phyloP scores from a whole-genome alignment of 2,888 invertebrate species.

The Cartodere bifasciata region DNA sequence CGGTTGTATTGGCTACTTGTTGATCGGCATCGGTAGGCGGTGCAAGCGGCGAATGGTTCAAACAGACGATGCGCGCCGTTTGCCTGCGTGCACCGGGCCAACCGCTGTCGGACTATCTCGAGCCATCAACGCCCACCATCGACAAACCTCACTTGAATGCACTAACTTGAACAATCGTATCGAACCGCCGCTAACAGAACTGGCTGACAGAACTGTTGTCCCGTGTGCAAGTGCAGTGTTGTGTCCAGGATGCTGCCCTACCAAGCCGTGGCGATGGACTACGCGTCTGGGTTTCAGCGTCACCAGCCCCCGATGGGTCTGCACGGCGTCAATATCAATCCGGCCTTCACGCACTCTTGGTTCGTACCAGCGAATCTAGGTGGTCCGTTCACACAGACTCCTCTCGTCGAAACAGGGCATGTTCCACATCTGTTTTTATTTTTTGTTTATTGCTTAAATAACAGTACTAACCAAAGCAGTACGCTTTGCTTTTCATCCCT shows the following conservation, averaged over 20 bases:
- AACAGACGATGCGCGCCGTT: constrained; percentile 24
- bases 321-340: constrained; percentile 46
- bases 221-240: constrained; percentile 14
- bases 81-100: constrained; percentile 33
- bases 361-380: constrained; percentile 89
- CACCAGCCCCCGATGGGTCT: constrained; percentile 34
- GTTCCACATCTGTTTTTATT: constrained; percentile 52
- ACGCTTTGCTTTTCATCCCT: constrained; percentile 3
- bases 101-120: constrained; percentile 25
- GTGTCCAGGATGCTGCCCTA: constrained; percentile 60
- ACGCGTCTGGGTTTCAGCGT: constrained; percentile 40
- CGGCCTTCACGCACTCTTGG: constrained; percentile 90
- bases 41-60: constrained; percentile 29
- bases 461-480: too few relatives aligned
- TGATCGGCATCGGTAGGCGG: constrained; percentile 33
- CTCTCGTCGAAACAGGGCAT: constrained; percentile 89
- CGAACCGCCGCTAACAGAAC: constrained; percentile 10
- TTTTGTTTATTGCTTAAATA: constrained; percentile 19
- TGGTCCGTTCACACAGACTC: constrained; percentile 70
- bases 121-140: constrained; percentile 29
- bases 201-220: constrained; percentile 10
- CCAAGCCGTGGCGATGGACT: constrained; percentile 81
- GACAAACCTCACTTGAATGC: constrained; percentile 25
- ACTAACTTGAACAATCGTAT: constrained; percentile 14
- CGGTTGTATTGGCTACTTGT: constrained; percentile 38